phyloP scores from a whole-genome alignment of 2,888 invertebrate genomes.

The Cancer borealis region DNA sequence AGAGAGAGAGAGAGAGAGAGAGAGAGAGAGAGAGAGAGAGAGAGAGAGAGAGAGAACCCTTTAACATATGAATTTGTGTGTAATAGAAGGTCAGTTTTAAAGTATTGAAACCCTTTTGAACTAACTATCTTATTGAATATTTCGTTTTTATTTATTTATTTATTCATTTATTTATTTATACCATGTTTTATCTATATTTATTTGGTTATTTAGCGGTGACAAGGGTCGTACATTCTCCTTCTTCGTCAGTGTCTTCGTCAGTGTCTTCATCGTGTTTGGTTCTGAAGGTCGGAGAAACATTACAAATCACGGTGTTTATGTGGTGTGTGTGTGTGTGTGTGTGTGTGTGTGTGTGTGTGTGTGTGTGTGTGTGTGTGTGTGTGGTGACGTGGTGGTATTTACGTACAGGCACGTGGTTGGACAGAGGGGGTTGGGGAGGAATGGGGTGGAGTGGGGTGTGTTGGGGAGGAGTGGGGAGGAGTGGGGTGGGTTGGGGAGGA shows the following conservation, averaged over 20 bases:
- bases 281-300: too few species aligned
- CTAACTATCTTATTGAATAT: neutral
- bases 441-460: neutral
- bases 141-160: neutral
- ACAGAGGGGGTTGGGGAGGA: neutral
- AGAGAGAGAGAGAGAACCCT: conserved; percentile 8
- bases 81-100: neutral
- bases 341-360: conserved; percentile 7
- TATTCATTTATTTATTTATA: neutral
- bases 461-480: neutral
- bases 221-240: neutral
- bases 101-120: neutral
- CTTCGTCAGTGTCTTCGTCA: neutral
- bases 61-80: neutral
- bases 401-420: neutral
- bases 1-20: conserved; percentile 48
- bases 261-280: neutral
- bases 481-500: neutral
- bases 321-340: conserved; percentile 14
- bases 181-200: neutral
- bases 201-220: too few species aligned
- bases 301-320: neutral
- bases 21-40: conserved; percentile 47
- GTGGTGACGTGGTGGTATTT: neutral
- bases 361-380: neutral